Percentiles rank a stretch among this genome's conserved stretches.
These are phyloP conservation scores for Acropora tenuis DNA, from an alignment of 64 coral and sea anemone genomes.

Conservation along the genomic window DNA sequence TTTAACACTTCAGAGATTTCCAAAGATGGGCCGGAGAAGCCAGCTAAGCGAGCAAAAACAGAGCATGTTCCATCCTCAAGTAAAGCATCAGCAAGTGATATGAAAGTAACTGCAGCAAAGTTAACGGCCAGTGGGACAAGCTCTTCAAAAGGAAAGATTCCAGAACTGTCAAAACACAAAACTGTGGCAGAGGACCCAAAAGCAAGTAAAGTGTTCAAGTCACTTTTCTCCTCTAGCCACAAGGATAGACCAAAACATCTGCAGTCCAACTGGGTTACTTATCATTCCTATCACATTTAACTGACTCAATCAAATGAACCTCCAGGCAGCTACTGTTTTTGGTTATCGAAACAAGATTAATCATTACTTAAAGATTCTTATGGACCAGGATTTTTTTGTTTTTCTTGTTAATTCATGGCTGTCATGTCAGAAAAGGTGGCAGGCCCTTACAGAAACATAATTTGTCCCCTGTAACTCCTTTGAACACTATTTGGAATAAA, in stretches of 20 bases:
- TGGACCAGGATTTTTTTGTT: too few species aligned
- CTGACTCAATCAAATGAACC: neutral
- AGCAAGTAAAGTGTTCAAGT: conserved; percentile 98
- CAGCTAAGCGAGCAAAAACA: conserved; percentile 81
- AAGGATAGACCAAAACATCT: conserved; percentile 87
- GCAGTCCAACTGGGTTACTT: conserved; percentile 97
- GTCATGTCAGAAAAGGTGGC: too few species aligned
- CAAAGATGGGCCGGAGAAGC: conserved; percentile 36
- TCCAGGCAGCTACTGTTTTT: neutral
- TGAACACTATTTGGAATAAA: too few species aligned
- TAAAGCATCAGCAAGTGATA: conserved; percentile 35
- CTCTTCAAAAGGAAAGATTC: conserved; percentile 61
- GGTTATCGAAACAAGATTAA: too few species aligned
- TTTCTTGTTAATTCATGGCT: too few species aligned
- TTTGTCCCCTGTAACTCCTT: too few species aligned
- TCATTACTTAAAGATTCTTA: too few species aligned
- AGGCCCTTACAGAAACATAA: too few species aligned
- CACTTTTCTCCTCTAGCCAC: conserved; percentile 88
- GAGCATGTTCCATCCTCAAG: conserved; percentile 42
- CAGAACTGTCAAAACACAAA: conserved; percentile 90
- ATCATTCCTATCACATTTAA: conserved; percentile 80
- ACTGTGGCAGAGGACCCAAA: conserved; percentile 96
- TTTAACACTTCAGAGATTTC: conserved; percentile 9
- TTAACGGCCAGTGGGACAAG: conserved; percentile 31
- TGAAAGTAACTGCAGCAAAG: conserved; percentile 42